A percentile compares a stretch with the other conserved stretches of the same genome.
Evolutionary conservation across 2,113 vertebrate species (phyloP).

Genomic region (Butorides virescens): DNA sequence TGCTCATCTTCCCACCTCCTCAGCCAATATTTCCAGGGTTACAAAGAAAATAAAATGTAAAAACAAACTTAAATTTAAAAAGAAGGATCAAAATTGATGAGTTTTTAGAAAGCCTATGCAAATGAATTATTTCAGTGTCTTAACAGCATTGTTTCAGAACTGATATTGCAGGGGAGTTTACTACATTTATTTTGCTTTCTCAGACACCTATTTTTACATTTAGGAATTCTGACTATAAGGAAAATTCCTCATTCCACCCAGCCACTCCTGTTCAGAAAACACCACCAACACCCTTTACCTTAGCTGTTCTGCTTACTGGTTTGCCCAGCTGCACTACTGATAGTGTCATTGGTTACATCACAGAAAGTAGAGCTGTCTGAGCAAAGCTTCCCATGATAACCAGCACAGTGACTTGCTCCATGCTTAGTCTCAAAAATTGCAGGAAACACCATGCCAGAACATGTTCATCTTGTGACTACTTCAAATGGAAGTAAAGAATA

Average conservation of each 20-base stretch:
- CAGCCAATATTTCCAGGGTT: background rate
- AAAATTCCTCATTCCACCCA: background rate
- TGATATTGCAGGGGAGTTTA: background rate
- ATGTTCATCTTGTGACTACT: background rate
- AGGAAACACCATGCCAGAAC: background rate
- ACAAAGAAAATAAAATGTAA: background rate
- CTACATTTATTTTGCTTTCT: background rate
- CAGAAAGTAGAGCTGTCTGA: background rate
- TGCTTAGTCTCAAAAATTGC: background rate
- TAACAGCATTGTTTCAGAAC: background rate
- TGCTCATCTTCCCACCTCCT: background rate
- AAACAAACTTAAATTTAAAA: background rate
- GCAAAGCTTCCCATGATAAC: background rate
- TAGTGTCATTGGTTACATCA: fast-evolving
- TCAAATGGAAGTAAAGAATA: background rate
- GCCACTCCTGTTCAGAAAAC: background rate
- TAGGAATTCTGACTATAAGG: background rate
- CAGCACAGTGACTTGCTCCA: background rate
- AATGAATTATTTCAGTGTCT: background rate
- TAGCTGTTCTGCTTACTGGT: background rate
- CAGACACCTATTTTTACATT: background rate
- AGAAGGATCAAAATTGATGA: background rate
- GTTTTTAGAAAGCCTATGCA: background rate
- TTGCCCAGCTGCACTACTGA: background rate
- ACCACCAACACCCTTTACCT: background rate